These are phyloP conservation scores for Axinella damicornis DNA, from an alignment of 37 sponge, comb jelly and placozoan genomes.

Conservation along the genomic window DNA sequence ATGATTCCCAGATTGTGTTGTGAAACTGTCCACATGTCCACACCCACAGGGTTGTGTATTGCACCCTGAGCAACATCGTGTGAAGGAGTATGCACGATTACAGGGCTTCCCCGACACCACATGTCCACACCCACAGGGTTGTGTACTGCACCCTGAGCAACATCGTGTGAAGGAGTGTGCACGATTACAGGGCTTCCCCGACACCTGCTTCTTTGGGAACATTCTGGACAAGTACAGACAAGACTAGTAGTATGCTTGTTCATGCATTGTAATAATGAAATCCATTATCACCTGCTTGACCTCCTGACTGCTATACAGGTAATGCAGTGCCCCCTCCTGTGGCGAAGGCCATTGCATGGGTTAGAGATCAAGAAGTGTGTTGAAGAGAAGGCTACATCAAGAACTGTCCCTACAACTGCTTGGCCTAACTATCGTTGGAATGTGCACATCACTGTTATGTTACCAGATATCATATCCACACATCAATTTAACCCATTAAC, in stretches of 20 bases:
- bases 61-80: constrained; percentile 94
- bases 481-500: too few relatives aligned
- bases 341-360: constrained; percentile 88
- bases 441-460: too few relatives aligned
- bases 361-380: constrained; percentile 76
- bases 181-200: constrained; percentile 93
- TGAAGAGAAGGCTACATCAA: not conserved
- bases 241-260: constrained; percentile 45
- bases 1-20: too few relatives aligned
- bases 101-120: constrained; percentile 95
- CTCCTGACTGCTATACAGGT: constrained; percentile 34
- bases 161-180: constrained; percentile 95
- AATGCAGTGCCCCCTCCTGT: constrained; percentile 97
- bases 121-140: constrained; percentile 77
- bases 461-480: too few relatives aligned
- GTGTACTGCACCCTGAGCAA: constrained; percentile 95
- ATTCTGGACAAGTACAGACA: constrained; percentile 90
- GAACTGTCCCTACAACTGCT: too few relatives aligned
- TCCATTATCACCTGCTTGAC: too few relatives aligned
- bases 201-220: constrained; percentile 90
- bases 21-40: too few relatives aligned
- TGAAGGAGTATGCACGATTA: constrained; percentile 93
- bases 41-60: constrained; percentile 85
- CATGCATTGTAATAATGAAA: not conserved
- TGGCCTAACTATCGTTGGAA: too few relatives aligned